These are phyloP conservation scores for Ormia ochracea DNA, from an alignment of 2,888 invertebrate genomes.

Conservation along the genomic window DNA sequence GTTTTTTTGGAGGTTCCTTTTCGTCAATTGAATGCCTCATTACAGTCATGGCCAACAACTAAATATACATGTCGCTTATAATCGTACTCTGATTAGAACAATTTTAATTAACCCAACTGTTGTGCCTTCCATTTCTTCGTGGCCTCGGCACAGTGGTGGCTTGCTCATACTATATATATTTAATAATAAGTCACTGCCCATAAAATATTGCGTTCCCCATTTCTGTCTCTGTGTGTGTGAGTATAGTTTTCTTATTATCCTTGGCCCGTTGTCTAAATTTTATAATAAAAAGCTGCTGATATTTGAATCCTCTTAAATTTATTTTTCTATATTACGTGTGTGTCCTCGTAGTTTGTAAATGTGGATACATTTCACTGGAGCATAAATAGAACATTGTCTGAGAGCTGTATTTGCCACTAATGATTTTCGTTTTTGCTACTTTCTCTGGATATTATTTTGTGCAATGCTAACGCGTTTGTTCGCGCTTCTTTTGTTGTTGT, in stretches of 20 bases:
- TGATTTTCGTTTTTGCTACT: conserved; percentile 28
- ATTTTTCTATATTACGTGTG: neutral
- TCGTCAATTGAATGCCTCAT: no score
- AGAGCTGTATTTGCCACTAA: conserved; percentile 36
- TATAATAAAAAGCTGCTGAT: conserved; percentile 19
- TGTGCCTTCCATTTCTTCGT: no score
- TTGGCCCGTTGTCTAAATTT: conserved; percentile 49
- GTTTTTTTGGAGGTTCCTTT: no score
- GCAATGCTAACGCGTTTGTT: no score
- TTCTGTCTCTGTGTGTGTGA: conserved; percentile 23
- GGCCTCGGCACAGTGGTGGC: no score
- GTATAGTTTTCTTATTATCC: conserved; percentile 38
- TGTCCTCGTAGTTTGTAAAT: neutral
- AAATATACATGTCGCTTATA: no score
- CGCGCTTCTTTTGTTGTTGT: neutral
- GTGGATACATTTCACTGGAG: neutral
- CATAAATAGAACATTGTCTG: conserved; percentile 40
- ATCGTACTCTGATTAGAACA: no score
- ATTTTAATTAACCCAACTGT: no score
- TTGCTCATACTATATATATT: neutral
- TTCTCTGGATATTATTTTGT: neutral
- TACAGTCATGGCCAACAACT: no score
- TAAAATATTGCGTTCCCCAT: conserved; percentile 37
- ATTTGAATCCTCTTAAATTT: neutral
- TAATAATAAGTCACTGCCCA: conserved; percentile 37